Evolutionary conservation across 23 tunicate genomes (phyloP).

Genomic region (Ascidia mentula): DNA sequence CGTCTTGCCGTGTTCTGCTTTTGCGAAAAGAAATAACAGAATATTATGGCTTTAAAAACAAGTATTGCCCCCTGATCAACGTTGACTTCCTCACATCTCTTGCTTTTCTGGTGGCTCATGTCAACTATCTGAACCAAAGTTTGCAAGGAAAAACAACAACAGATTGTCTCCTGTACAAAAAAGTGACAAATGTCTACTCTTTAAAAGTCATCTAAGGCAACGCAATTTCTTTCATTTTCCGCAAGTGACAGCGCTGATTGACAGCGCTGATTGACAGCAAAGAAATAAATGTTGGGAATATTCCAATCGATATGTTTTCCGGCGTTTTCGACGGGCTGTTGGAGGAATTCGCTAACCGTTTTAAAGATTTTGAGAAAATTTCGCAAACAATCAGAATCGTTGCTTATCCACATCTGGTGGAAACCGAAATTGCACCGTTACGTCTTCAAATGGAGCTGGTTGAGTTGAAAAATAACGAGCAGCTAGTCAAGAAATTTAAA

Average conservation of each 20-base stretch:
- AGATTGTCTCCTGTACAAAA: neutral
- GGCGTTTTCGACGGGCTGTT: slow-evolving; percentile 8
- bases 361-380: slow-evolving; percentile 18
- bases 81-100: slow-evolving; percentile 4
- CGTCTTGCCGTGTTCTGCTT: slow-evolving; percentile 4
- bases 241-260: neutral
- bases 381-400: slow-evolving; percentile 19
- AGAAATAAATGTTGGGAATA: neutral
- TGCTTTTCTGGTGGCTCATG: slow-evolving; percentile 9
- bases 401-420: slow-evolving; percentile 36
- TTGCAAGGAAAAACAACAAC: neutral
- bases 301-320: neutral
- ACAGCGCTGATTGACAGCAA: slow-evolving; percentile 7
- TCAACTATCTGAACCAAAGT: neutral
- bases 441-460: slow-evolving; percentile 24
- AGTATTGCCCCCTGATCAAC: neutral
- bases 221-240: neutral
- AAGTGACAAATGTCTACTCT: neutral
- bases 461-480: slow-evolving; percentile 16
- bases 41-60: slow-evolving; percentile 7
- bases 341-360: slow-evolving; percentile 3
- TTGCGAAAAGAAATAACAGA: slow-evolving; percentile 6
- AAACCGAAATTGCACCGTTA: slow-evolving; percentile 22
- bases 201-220: neutral
- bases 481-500: slow-evolving; percentile 11